These are phyloP conservation scores for Palythoa grandis DNA, from an alignment of 92 coral and sea anemone species.

Conservation along the genomic window DNA sequence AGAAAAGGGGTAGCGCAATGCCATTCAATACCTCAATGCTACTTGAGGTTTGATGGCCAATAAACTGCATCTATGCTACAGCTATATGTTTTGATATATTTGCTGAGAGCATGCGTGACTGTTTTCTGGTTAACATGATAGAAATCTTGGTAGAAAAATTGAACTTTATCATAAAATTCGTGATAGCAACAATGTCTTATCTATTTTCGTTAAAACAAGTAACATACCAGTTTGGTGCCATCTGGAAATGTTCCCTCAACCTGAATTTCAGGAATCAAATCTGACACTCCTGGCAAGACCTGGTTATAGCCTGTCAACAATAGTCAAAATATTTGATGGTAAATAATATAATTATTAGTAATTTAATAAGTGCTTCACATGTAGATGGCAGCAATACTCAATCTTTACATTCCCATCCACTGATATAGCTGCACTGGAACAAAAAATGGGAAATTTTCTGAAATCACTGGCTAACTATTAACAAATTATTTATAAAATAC, in stretches of 20 bases:
- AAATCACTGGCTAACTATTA: too few species aligned
- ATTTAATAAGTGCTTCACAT: background rate
- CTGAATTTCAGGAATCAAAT: constrained; percentile 60
- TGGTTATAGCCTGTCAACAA: constrained; percentile 57
- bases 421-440: too few species aligned
- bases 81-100: too few species aligned
- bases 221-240: constrained; percentile 73
- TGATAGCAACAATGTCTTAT: background rate
- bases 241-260: constrained; percentile 81
- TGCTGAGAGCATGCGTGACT: background rate
- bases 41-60: too few species aligned
- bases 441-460: too few species aligned
- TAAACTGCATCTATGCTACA: too few species aligned
- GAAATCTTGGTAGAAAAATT: background rate
- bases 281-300: constrained; percentile 61
- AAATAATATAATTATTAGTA: background rate
- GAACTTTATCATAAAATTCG: background rate
- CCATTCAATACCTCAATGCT: too few species aligned
- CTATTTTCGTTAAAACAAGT: background rate
- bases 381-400: background rate
- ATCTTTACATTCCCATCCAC: too few species aligned
- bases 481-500: too few species aligned
- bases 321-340: too few species aligned
- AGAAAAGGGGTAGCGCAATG: too few species aligned
- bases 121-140: background rate